Conservation (phyloP, 2,888 invertebrate species). For the Drosophila neonasuta region DNA sequence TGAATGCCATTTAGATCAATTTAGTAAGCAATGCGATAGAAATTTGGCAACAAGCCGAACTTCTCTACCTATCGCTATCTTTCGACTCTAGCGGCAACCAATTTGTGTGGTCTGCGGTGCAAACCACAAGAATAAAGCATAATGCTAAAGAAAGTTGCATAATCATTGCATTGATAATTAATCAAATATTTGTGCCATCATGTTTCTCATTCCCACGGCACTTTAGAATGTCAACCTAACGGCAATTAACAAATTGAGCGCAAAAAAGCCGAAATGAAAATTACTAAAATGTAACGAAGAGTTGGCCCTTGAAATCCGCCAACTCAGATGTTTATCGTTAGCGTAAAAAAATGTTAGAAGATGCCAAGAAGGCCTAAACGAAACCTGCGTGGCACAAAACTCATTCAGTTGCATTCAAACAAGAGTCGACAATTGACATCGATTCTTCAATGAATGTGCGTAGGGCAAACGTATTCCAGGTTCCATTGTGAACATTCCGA, state of each 20-base stretch:
- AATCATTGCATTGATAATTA: constrained; percentile 62
- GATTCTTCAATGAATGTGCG: constrained; percentile 61
- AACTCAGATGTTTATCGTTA: constrained; percentile 49
- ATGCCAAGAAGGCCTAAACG: constrained; percentile 37
- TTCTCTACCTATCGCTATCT: neutral
- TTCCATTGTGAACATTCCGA: constrained; percentile 36
- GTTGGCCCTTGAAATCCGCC: constrained; percentile 14
- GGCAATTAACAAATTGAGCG: constrained; percentile 53
- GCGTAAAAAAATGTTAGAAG: constrained; percentile 15
- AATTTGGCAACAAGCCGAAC: neutral
- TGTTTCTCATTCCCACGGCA: constrained; percentile 57
- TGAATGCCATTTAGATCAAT: constrained; percentile 44
- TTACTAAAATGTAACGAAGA: constrained; percentile 32
- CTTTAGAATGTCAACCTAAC: constrained; percentile 44
- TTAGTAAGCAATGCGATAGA: constrained; percentile 10
- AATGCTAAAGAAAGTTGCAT: constrained; percentile 38
- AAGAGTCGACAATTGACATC: constrained; percentile 54
- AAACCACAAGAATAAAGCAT: constrained; percentile 54
- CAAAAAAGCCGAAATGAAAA: constrained; percentile 21
- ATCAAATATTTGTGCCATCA: constrained; percentile 55
- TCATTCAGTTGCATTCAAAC: constrained; percentile 46
- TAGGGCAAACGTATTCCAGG: constrained; percentile 29
- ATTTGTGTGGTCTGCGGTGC: constrained; percentile 62
- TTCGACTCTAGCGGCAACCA: neutral
- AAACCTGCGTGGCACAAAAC: constrained; percentile 41